Evolutionary conservation across 2,797 vertebrate genomes (phyloP).

Genomic region (Crenuchus spilurus): DNA sequence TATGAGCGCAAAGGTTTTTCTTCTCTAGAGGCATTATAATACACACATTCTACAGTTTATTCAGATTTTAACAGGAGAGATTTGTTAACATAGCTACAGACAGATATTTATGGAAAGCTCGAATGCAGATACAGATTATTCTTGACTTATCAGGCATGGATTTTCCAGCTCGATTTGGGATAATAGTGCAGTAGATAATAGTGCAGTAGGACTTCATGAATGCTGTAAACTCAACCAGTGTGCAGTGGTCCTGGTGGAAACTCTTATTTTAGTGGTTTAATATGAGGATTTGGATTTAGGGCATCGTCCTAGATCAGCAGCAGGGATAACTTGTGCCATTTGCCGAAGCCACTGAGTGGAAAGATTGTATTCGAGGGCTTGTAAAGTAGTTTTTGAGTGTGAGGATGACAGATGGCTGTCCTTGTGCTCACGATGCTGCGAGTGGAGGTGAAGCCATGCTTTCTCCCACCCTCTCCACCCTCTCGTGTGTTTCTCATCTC

Average conservation of each 20-base stretch:
- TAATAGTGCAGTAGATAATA: conserved; percentile 34
- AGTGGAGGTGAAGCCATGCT: conserved; percentile 15
- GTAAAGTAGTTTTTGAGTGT: conserved; percentile 14
- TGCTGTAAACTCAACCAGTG: conserved; percentile 6
- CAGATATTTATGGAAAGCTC: conserved; percentile 51
- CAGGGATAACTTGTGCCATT: conserved; percentile 6
- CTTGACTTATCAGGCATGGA: conserved; percentile 38
- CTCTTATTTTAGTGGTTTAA: not conserved
- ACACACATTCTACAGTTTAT: conserved; percentile 52
- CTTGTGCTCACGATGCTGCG: conserved; percentile 9
- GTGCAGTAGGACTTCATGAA: conserved; percentile 34
- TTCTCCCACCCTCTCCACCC: conserved; percentile 6
- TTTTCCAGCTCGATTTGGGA: conserved; percentile 18
- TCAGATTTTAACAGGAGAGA: conserved; percentile 52
- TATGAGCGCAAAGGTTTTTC: conserved; percentile 39
- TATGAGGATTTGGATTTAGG: conserved; percentile 18
- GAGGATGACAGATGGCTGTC: conserved; percentile 40
- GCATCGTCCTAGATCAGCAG: not conserved
- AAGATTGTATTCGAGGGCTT: conserved; percentile 22
- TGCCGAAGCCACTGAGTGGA: not conserved
- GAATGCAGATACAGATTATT: conserved; percentile 47
- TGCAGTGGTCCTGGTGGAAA: conserved; percentile 3
- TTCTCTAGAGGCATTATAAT: conserved; percentile 43
- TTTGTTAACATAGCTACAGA: conserved; percentile 45
- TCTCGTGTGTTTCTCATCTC: conserved; percentile 18